These are phyloP conservation scores for Synanceia verrucosa DNA, from an alignment of 2,797 vertebrate genomes.

Conservation along the genomic window DNA sequence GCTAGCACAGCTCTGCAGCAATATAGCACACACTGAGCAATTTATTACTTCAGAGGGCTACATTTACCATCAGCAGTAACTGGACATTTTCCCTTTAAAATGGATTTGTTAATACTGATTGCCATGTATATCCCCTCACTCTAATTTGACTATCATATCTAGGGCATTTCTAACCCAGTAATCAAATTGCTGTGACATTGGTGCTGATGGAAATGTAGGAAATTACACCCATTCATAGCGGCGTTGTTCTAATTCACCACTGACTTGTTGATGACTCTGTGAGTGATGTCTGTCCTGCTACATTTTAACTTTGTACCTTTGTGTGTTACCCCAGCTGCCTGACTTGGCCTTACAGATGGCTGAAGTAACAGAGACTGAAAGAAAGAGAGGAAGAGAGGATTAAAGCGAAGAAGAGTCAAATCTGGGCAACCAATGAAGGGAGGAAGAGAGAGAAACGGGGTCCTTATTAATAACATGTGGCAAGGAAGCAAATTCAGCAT, in stretches of 20 bases:
- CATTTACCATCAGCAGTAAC: too few relatives aligned
- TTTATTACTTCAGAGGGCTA: too few relatives aligned
- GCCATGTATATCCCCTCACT: background rate
- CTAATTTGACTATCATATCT: background rate
- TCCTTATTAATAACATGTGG: slow-evolving; percentile 21
- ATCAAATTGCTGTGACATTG: background rate
- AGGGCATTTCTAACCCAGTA: background rate
- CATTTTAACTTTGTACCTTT: slow-evolving; percentile 30
- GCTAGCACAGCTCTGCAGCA: too few relatives aligned
- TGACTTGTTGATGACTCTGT: background rate
- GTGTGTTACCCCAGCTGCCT: slow-evolving; percentile 25
- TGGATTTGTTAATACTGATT: background rate
- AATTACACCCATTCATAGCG: background rate
- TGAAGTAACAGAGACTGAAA: slow-evolving; percentile 13
- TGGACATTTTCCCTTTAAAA: background rate
- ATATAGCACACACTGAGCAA: too few relatives aligned
- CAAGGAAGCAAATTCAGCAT: slow-evolving; percentile 27
- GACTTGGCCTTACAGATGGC: slow-evolving; percentile 18
- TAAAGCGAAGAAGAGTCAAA: slow-evolving; percentile 2
- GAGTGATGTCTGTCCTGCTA: slow-evolving; percentile 28
- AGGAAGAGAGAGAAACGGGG: background rate
- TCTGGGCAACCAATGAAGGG: background rate
- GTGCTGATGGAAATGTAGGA: background rate
- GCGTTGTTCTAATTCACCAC: slow-evolving; percentile 6
- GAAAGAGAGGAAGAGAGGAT: background rate